A percentile compares a stretch with the other conserved stretches of the same genome.
phyloP scores from a whole-genome alignment of 2,888 invertebrate genomes.

The Brassicogethes aeneus region DNA sequence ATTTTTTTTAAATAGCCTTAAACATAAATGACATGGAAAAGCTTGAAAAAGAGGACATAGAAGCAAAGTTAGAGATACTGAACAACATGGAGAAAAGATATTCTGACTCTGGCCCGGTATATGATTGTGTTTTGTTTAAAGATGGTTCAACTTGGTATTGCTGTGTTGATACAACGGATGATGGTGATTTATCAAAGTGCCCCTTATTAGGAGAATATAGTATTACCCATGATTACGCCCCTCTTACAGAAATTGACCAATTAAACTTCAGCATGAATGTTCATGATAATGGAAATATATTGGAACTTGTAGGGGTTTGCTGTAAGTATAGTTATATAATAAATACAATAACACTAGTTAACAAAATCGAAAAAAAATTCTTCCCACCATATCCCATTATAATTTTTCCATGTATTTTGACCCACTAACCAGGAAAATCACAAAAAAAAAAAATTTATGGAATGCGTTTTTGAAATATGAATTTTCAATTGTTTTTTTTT shows the following conservation, averaged over 20 bases:
- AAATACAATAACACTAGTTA: not conserved
- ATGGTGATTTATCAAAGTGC: conserved; percentile 72
- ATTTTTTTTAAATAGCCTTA: no score
- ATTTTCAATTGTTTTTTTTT: no score
- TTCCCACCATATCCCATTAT: no score
- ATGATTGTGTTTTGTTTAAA: conserved; percentile 89
- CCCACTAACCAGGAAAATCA: no score
- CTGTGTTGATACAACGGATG: conserved; percentile 75
- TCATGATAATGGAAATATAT: conserved; percentile 77
- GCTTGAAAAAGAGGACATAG: conserved; percentile 78
- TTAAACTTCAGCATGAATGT: conserved; percentile 88
- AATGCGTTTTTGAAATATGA: no score
- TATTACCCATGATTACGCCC: conserved; percentile 66
- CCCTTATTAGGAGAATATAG: conserved; percentile 74
- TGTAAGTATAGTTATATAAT: conserved; percentile 54
- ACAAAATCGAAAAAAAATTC: no score
- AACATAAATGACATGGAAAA: conserved; percentile 55
- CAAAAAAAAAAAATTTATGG: no score
- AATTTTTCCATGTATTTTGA: no score
- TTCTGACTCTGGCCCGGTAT: conserved; percentile 77
- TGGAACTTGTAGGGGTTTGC: conserved; percentile 91
- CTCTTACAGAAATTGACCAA: conserved; percentile 68
- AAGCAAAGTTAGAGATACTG: conserved; percentile 75
- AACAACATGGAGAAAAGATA: conserved; percentile 81
- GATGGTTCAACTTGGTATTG: conserved; percentile 89